These are phyloP conservation scores for Parambassis ranga DNA, from an alignment of 2,797 vertebrate species.

Conservation along the genomic window DNA sequence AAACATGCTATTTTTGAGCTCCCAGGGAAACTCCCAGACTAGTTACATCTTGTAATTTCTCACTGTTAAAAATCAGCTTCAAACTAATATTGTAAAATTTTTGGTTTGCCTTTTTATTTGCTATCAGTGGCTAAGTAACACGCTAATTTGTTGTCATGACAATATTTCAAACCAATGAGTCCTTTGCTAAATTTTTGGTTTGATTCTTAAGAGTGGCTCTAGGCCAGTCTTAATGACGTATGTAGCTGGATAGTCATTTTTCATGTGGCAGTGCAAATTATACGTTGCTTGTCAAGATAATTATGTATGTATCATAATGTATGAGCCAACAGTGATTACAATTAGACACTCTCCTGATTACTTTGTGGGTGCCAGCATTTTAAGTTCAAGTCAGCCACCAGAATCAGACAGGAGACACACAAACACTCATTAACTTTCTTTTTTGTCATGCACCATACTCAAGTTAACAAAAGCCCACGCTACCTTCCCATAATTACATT, in stretches of 20 bases:
- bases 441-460: slow-evolving; percentile 35
- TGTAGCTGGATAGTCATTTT: slow-evolving; percentile 20
- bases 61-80: too few species aligned
- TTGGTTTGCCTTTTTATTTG: neutral
- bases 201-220: neutral
- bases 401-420: slow-evolving; percentile 53
- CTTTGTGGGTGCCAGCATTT: slow-evolving; percentile 45
- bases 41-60: too few species aligned
- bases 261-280: slow-evolving; percentile 50
- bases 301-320: slow-evolving; percentile 45
- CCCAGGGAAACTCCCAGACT: too few species aligned
- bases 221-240: slow-evolving; percentile 13
- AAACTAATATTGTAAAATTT: too few species aligned
- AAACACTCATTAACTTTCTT: slow-evolving; percentile 61
- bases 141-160: neutral
- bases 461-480: slow-evolving; percentile 50
- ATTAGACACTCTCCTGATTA: slow-evolving; percentile 61
- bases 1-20: too few species aligned
- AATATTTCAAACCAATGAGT: neutral
- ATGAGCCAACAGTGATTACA: slow-evolving; percentile 58
- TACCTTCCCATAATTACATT: slow-evolving; percentile 58
- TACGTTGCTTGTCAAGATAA: slow-evolving; percentile 52
- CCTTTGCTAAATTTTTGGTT: neutral
- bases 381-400: slow-evolving; percentile 47
- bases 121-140: neutral